These are phyloP conservation scores for Limenitis camilla DNA, from an alignment of 2,888 invertebrate genomes.

Conservation along the genomic window DNA sequence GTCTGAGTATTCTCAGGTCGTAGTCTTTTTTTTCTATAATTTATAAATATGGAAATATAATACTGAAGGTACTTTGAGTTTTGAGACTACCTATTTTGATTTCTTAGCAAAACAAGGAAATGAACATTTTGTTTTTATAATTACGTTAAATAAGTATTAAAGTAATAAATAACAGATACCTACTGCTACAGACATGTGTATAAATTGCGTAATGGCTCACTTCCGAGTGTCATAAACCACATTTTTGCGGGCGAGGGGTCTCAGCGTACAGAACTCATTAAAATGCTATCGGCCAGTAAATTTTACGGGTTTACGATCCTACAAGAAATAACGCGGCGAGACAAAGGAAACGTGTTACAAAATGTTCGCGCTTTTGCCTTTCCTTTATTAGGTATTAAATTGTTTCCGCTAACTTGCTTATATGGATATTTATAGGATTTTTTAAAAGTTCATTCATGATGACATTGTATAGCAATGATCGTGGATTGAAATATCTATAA, in stretches of 20 bases:
- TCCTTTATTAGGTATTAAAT: slow-evolving; percentile 13
- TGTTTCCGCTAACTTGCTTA: slow-evolving; percentile 6
- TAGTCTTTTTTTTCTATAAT: too few species aligned
- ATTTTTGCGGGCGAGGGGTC: slow-evolving; percentile 39
- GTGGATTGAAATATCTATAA: too few species aligned
- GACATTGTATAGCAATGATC: too few species aligned
- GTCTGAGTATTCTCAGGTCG: too few species aligned
- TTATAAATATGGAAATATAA: too few species aligned
- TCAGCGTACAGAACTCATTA: slow-evolving; percentile 50
- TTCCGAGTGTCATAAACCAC: slow-evolving; percentile 62
- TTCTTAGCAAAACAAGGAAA: too few species aligned
- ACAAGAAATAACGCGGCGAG: slow-evolving; percentile 55
- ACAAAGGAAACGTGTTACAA: slow-evolving; percentile 11
- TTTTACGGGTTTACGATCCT: slow-evolving; percentile 66
- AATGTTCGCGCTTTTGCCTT: slow-evolving; percentile 17
- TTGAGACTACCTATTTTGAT: too few species aligned
- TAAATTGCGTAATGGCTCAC: slow-evolving; percentile 55
- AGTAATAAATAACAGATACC: not conserved
- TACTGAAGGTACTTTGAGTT: too few species aligned
- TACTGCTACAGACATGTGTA: slow-evolving; percentile 38
- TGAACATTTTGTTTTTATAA: too few species aligned
- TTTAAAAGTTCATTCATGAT: not conserved
- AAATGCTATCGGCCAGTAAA: slow-evolving; percentile 64
- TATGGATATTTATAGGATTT: not conserved
- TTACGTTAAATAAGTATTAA: too few species aligned